Conservation (phyloP, 2,113 vertebrate species). For the Cervus canadensis region DNA sequence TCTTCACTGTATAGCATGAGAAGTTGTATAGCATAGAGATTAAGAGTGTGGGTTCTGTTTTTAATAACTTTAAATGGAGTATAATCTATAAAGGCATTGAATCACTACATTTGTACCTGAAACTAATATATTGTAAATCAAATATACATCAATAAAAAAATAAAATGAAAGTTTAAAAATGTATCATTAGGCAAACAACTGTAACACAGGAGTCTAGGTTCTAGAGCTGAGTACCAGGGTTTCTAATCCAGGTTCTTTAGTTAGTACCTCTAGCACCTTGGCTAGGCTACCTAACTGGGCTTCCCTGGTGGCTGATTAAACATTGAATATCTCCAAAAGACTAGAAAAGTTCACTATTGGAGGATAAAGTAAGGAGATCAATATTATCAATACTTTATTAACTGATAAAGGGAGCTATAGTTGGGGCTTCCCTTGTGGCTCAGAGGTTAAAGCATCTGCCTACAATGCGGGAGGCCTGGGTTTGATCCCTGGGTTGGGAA, state of each 20-base stretch:
- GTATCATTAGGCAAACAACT: not conserved
- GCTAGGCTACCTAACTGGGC: not conserved
- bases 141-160: not conserved
- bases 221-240: not conserved
- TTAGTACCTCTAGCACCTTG: not conserved
- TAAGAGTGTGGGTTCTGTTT: not conserved
- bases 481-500: no score
- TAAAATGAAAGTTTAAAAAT: not conserved
- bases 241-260: not conserved
- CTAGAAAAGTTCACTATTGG: not conserved
- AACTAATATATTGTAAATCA: not conserved
- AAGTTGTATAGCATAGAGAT: rapidly evolving
- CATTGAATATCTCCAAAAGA: not conserved
- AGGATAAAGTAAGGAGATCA: not conserved
- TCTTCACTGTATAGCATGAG: not conserved
- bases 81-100: not conserved
- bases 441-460: no score
- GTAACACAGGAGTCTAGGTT: not conserved
- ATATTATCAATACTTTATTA: not conserved
- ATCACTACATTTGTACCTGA: not conserved
- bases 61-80: not conserved
- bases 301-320: not conserved
- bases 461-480: no score
- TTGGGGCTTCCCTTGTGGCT: no score
- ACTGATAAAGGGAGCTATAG: not conserved